Evolutionary conservation across 2,797 vertebrate species (phyloP).

Genomic region (Labeo calbasu): DNA sequence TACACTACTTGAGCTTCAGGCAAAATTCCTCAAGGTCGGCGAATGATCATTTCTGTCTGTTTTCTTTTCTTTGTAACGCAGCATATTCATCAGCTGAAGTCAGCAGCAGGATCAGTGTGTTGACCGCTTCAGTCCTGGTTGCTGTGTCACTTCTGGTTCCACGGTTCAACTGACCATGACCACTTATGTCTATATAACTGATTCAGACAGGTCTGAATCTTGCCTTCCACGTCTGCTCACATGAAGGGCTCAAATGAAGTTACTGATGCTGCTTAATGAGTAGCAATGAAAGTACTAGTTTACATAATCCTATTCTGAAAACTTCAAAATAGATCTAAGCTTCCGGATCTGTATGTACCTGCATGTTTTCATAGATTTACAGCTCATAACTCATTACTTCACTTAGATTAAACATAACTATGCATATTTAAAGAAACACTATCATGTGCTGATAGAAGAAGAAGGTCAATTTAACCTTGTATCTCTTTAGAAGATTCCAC

Average conservation of each 20-base stretch:
- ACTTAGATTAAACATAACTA: background rate
- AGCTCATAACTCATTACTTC: background rate
- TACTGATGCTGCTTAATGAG: background rate
- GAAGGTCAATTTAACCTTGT: too few species aligned
- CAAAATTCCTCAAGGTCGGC: background rate
- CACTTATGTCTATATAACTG: background rate
- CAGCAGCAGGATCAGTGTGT: constrained; percentile 54
- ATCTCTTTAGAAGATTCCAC: too few species aligned
- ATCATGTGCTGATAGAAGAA: background rate
- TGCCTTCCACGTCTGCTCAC: background rate
- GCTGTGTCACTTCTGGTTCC: constrained; percentile 58
- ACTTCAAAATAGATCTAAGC: background rate
- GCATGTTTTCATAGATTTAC: background rate
- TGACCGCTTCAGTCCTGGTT: constrained; percentile 55
- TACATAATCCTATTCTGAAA: background rate
- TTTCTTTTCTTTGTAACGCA: constrained; percentile 16
- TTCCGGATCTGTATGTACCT: background rate
- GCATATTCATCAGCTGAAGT: constrained; percentile 49
- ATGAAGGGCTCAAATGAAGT: background rate
- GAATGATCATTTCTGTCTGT: background rate
- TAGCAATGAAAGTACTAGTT: background rate
- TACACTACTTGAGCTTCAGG: background rate
- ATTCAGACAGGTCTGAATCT: background rate
- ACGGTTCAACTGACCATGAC: background rate
- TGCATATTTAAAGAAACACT: background rate